phyloP scores from a whole-genome alignment of 2,888 invertebrate species.

The Papilio protenor region DNA sequence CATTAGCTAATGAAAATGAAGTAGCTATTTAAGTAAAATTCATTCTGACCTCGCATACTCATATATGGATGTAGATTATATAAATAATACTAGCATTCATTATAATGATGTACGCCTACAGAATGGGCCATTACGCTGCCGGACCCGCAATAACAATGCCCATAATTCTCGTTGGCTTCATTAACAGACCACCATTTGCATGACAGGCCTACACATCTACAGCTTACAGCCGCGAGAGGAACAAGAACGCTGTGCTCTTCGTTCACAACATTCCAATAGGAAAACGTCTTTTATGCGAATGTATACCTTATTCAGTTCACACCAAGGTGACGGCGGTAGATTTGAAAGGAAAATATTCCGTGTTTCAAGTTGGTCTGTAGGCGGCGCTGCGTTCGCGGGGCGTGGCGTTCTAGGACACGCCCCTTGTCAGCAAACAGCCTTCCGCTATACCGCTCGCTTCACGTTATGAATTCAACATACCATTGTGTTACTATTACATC shows the following conservation, averaged over 20 bases:
- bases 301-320: conserved; percentile 55
- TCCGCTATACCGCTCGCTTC: conserved; percentile 47
- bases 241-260: conserved; percentile 61
- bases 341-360: conserved; percentile 53
- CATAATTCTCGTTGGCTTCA: conserved; percentile 83
- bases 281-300: conserved; percentile 48
- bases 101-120: conserved; percentile 79
- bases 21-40: conserved; percentile 3
- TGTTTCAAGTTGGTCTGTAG: conserved; percentile 63
- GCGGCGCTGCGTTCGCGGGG: conserved; percentile 72
- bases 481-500: conserved; percentile 42
- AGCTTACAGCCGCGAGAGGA: conserved; percentile 67
- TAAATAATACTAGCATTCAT: conserved; percentile 78
- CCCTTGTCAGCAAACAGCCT: conserved; percentile 56
- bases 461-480: conserved; percentile 45
- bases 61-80: conserved; percentile 52
- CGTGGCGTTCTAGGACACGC: conserved; percentile 73
- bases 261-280: conserved; percentile 41
- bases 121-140: conserved; percentile 79
- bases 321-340: conserved; percentile 47
- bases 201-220: conserved; percentile 70
- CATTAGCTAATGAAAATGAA: conserved; percentile 12
- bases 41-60: conserved; percentile 33
- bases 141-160: conserved; percentile 80
- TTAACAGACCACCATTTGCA: conserved; percentile 84